Evolutionary conservation across 2,113 vertebrate genomes (phyloP), one percentile per base, ranked within the genome.

Genomic region (Otolemur garnettii): DNA sequence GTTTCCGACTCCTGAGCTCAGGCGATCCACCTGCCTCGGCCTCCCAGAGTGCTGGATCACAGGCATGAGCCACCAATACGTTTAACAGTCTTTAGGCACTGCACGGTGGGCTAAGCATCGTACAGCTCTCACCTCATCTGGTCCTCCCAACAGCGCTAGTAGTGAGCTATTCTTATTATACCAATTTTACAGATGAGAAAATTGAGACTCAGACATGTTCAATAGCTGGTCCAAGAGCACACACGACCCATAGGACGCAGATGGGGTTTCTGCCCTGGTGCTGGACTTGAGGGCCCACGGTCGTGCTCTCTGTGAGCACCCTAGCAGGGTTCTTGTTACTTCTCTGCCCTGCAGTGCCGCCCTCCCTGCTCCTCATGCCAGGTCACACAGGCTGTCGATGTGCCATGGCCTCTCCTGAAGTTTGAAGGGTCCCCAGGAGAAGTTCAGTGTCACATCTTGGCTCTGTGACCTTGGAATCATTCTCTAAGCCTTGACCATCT

Each of bases 231-330:
- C n/a, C 38, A 38, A 53, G 30, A 45, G 8, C 28, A 50, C 7
- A 71, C 4, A 5, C 19, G 57, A 11, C 1, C 12, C 19, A 5
- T 28, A 18, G 81, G 30, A 26, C 45, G 50, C 12, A 24, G 33
- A 12, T 12, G 24, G 19, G 30, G n/a, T 30, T 75, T 35, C 12
- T 50, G 21, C n/a, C 6, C 59, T 28, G 13, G 38, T 7, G 7
- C 60, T 35, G 21, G 42, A n/a, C 26, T 6, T 13, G 1, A 42
- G 55, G 26, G 4, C 1, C 24, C 5, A 24, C 0, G 1, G 7
- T 60, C 6, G 7, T 50, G 45, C 45, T 50, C 8, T 10, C 45
- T 50, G 45, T 10, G 10, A 50, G 17, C 4, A 14, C 4, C 26
- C 19, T 4, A 3, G 11, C 7, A 7, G 38, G 13, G 9, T 24